Base-by-base conservation (phyloP, 2,113 vertebrate genomes). In the Fregata magnificens region DNA sequence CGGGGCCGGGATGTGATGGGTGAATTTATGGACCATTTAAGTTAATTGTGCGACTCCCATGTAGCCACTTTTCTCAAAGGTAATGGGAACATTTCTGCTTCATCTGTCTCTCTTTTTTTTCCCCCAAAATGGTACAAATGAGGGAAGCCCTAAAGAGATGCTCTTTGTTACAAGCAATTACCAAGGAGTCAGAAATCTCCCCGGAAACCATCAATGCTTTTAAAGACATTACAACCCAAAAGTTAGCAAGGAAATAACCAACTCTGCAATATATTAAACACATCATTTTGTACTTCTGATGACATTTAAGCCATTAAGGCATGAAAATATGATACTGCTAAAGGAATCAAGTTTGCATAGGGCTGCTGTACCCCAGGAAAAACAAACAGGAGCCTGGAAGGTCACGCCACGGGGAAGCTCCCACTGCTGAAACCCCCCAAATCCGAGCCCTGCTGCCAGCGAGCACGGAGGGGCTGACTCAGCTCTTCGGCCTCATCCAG, bases 121-220 rank as follows among this genome's bases (percentile, higher is more conserved):
- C 1, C 15, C 8, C 7, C 9, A 16, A 90, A 61, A 42, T 1
- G 7, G 22, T 24, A 16, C 59, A 74, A 87, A 74, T 7, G 13
- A 88, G 55, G 59, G 82, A 76, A 97, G 42, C 58, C 49, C 77
- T 82, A 25, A 70, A 55, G 61, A 87, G 77, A 45, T 53, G 66
- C 55, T 71, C n/a, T 44, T 78, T 32, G n/a, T 28, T 59, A 50
- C 47, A n/a, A 38, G 65, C 32, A 50, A 61, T 17, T 44, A 61
- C 36, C 53, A 63, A 47, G 42, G 74, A 66, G 58, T 14, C 88
- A 38, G 71, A 94, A 96, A 78, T 42, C 67, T 65, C 31, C 0
- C 44, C 88, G 81, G 88, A 82, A 91, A 47, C 78, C 49, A 65
- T 11, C 40, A 11, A 10, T 59, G 61, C 74, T 65, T 55, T 45